A percentile compares a stretch with the other conserved stretches of the same genome.
phyloP scores from a whole-genome alignment of 2,797 vertebrate species.

The Centropyge bicolor region DNA sequence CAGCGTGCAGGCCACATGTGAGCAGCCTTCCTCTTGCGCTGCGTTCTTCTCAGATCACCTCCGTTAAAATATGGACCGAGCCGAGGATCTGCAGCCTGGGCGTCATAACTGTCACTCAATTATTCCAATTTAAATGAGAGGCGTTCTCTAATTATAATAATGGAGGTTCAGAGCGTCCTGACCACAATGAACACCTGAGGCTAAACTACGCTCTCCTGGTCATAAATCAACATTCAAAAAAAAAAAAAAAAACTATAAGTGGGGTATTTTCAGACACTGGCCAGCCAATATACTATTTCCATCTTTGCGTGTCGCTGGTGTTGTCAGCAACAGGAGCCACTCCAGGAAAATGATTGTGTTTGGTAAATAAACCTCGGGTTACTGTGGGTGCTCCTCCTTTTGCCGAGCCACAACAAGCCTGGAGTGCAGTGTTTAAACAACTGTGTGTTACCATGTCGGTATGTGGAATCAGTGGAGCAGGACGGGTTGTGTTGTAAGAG shows the following conservation, averaged over 20 bases:
- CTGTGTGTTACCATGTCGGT: constrained; percentile 54
- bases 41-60: constrained; percentile 34
- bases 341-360: constrained; percentile 66
- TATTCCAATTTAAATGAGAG: constrained; percentile 77
- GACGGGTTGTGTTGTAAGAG: constrained; percentile 50
- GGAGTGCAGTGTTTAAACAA: constrained; percentile 43
- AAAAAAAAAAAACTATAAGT: constrained; percentile 33
- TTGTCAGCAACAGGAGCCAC: constrained; percentile 54
- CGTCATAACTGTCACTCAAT: constrained; percentile 70
- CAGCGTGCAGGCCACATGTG: constrained; percentile 20
- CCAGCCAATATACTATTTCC: constrained; percentile 48
- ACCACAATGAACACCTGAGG: constrained; percentile 74
- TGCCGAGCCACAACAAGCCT: constrained; percentile 42
- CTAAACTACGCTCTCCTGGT: constrained; percentile 57
- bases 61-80: constrained; percentile 26
- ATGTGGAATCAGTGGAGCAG: constrained; percentile 57
- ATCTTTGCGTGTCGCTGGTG: constrained; percentile 47
- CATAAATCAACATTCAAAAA: constrained; percentile 64
- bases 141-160: constrained; percentile 77
- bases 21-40: constrained; percentile 29
- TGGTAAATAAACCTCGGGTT: constrained; percentile 74
- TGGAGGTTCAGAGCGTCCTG: constrained; percentile 71
- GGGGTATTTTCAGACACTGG: constrained; percentile 43
- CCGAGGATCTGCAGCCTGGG: constrained; percentile 64
- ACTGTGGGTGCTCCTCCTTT: constrained; percentile 59